These are phyloP conservation scores for Percopsis transmontana DNA, from an alignment of 2,113 vertebrate species.

Conservation along the genomic window DNA sequence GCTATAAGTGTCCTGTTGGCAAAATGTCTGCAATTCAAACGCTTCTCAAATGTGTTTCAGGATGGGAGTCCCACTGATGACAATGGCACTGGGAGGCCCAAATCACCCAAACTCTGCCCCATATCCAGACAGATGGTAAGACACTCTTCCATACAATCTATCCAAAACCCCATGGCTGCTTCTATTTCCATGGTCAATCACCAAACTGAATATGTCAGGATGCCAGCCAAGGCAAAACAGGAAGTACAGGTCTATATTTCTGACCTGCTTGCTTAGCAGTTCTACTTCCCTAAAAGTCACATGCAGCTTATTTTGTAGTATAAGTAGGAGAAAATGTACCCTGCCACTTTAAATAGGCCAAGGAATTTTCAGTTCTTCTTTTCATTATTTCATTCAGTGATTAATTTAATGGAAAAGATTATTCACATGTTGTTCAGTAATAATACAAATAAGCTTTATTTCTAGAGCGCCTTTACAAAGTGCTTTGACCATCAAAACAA, in stretches of 20 bases:
- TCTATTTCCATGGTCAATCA: conserved; percentile 2
- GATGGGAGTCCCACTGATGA: conserved; percentile 45
- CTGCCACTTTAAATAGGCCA: neutral
- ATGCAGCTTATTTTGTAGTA: neutral
- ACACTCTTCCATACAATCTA: neutral
- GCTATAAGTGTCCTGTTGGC: too few relatives aligned
- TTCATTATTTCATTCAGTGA: neutral
- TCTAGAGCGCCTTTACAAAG: too few relatives aligned
- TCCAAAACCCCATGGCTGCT: neutral
- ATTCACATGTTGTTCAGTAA: too few relatives aligned
- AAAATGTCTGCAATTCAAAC: too few relatives aligned
- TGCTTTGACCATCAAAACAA: too few relatives aligned
- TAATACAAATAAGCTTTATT: too few relatives aligned
- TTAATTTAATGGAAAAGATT: conserved; percentile 13
- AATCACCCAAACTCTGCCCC: conserved; percentile 35
- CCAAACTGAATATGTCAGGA: conserved; percentile 17
- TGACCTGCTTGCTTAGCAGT: conserved; percentile 1
- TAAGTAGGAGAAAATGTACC: neutral
- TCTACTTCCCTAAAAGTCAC: conserved; percentile 34
- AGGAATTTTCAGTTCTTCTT: conserved; percentile 13
- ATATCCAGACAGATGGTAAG: conserved; percentile 53
- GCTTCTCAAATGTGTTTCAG: conserved; percentile 24
- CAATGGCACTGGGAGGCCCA: neutral
- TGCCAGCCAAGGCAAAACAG: neutral
- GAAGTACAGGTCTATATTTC: conserved; percentile 4